Evolutionary conservation across 2,113 vertebrate genomes (phyloP).

Genomic region (Ictidomys tridecemlineatus): DNA sequence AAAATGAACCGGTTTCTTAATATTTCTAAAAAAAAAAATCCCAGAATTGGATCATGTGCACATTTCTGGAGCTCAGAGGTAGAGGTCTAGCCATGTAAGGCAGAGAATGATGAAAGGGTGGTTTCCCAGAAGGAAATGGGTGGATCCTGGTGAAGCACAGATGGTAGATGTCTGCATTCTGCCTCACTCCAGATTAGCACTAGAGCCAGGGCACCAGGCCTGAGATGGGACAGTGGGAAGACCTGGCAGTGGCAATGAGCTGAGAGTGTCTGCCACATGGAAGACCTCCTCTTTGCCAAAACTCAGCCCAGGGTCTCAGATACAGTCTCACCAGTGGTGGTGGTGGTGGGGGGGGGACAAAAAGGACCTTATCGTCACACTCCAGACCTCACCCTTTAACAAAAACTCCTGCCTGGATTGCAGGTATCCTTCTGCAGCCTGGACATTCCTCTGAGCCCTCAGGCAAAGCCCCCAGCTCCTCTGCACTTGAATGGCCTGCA

Average conservation of each 20-base stretch:
- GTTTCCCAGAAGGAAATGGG: not conserved
- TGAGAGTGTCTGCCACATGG: not conserved
- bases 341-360: no score
- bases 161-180: not conserved
- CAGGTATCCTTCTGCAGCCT: not conserved
- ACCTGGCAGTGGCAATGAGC: not conserved
- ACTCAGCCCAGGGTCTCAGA: not conserved
- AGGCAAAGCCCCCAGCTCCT: not conserved
- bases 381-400: not conserved
- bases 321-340: not conserved
- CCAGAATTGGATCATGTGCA: not conserved
- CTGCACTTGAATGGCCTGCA: not conserved
- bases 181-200: not conserved
- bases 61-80: not conserved
- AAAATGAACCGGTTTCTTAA: constrained; percentile 28
- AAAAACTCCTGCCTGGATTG: not conserved
- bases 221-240: not conserved
- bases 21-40: not conserved
- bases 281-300: constrained; percentile 4
- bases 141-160: not conserved
- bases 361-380: not conserved
- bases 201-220: not conserved
- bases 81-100: not conserved
- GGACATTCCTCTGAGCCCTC: not conserved
- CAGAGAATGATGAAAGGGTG: not conserved